Conservation (phyloP, 2,888 invertebrate genomes). For the Cerceris rybyensis region DNA sequence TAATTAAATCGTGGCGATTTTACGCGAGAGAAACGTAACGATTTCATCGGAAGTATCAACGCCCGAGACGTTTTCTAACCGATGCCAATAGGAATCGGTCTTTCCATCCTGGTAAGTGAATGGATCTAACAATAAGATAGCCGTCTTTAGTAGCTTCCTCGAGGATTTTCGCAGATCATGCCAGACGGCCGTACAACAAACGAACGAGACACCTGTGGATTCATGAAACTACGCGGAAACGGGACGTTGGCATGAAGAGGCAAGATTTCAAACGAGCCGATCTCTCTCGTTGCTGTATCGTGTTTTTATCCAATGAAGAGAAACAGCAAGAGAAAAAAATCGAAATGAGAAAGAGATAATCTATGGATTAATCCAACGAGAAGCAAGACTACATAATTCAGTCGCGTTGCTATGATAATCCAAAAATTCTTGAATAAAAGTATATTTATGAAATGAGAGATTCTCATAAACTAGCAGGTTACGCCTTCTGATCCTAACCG, state of each 20-base stretch:
- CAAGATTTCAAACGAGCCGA: not conserved
- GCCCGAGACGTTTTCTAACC: not conserved
- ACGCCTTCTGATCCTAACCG: conserved; percentile 19
- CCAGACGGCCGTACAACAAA: conserved; percentile 28
- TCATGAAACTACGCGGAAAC: not conserved
- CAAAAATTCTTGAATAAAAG: conserved; percentile 1
- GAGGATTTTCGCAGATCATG: conserved; percentile 47
- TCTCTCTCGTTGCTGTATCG: not conserved
- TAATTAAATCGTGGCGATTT: conserved; percentile 47
- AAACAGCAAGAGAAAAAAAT: not conserved
- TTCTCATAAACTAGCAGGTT: conserved; percentile 13
- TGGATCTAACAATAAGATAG: conserved; percentile 19
- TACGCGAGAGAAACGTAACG: conserved; percentile 31
- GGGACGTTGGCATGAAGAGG: not conserved
- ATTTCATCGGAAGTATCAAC: not conserved
- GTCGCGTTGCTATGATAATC: not conserved
- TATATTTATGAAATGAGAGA: conserved; percentile 26
- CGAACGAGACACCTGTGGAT: conserved; percentile 2
- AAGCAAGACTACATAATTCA: no score
- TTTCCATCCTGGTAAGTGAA: conserved; percentile 7
- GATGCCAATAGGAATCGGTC: not conserved
- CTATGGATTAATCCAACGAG: no score
- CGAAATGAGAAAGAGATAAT: not conserved
- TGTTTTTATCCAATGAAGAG: not conserved
- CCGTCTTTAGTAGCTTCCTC: conserved; percentile 30